These are phyloP conservation scores for Periparus ater DNA, from an alignment of 2,797 vertebrate genomes.

Conservation along the genomic window DNA sequence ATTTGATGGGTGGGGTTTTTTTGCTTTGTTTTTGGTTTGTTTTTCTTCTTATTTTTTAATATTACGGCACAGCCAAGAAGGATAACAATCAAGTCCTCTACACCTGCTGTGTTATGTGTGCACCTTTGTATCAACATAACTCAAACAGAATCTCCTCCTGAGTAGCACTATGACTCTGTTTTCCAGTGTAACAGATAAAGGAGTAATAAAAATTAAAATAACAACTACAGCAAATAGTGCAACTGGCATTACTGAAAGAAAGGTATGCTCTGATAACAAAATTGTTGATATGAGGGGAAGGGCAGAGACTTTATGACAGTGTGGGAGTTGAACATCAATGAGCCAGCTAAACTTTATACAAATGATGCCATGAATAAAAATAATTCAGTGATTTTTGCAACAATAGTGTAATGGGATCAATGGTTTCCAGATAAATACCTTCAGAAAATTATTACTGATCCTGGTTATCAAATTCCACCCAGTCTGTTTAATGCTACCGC, in stretches of 20 bases:
- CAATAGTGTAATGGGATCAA: neutral
- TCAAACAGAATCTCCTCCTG: neutral
- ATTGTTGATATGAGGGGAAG: neutral
- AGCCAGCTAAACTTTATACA: neutral
- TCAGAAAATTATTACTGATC: neutral
- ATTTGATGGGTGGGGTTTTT: neutral
- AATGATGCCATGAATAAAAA: neutral
- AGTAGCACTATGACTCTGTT: neutral
- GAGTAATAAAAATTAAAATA: constrained; percentile 32
- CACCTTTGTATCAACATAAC: neutral
- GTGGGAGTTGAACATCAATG: neutral
- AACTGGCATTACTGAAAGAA: neutral
- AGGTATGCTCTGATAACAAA: neutral
- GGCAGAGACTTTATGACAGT: neutral
- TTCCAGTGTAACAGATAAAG: neutral
- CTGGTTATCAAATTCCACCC: neutral
- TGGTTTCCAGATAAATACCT: neutral
- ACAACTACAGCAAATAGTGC: neutral
- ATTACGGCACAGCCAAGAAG: neutral
- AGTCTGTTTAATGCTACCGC: neutral
- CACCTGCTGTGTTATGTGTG: neutral
- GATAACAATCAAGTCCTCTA: neutral
- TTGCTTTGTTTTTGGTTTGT: neutral
- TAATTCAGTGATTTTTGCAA: neutral
- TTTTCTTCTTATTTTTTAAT: neutral